Evolutionary conservation across 2,888 invertebrate genomes (phyloP).

Genomic region (Archaeoteleia sp.): DNA sequence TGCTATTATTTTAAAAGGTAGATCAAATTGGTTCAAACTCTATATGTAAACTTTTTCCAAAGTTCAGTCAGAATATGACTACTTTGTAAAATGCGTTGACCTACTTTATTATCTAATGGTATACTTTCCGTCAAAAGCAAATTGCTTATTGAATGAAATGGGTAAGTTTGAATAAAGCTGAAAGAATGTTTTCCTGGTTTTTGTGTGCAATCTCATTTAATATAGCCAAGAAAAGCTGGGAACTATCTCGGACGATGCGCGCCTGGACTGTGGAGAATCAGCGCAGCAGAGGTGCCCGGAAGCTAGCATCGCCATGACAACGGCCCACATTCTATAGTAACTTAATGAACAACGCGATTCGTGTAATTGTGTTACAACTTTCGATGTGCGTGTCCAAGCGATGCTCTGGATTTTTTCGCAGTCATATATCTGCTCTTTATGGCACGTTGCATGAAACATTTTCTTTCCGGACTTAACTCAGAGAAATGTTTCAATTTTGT

Average conservation of each 20-base stretch:
- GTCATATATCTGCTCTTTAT: slow-evolving; percentile 1
- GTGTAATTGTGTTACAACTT: slow-evolving; percentile 46
- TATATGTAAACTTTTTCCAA: no score
- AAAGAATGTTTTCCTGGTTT: background rate
- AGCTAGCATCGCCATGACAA: slow-evolving; percentile 53
- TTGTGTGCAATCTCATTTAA: slow-evolving; percentile 23
- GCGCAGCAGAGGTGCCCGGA: slow-evolving; percentile 15
- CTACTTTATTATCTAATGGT: background rate
- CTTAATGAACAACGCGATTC: slow-evolving; percentile 56
- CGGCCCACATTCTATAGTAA: slow-evolving; percentile 57
- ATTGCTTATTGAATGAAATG: slow-evolving; percentile 20
- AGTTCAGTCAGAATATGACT: background rate
- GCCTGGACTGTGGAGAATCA: slow-evolving; percentile 1
- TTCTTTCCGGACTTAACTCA: slow-evolving; percentile 7
- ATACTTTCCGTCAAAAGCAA: background rate
- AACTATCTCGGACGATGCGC: slow-evolving; percentile 14
- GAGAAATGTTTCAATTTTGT: background rate
- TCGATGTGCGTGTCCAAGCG: slow-evolving; percentile 24
- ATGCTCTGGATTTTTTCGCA: slow-evolving; percentile 7
- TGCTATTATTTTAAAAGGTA: no score
- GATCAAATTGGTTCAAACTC: no score
- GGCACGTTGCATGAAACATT: slow-evolving; percentile 1
- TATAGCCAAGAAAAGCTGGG: slow-evolving; percentile 14
- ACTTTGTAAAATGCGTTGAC: background rate
- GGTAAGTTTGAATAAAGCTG: slow-evolving; percentile 10